These are phyloP conservation scores for Drosophila aldrichi DNA, from an alignment of 2,888 invertebrate species.

Conservation along the genomic window DNA sequence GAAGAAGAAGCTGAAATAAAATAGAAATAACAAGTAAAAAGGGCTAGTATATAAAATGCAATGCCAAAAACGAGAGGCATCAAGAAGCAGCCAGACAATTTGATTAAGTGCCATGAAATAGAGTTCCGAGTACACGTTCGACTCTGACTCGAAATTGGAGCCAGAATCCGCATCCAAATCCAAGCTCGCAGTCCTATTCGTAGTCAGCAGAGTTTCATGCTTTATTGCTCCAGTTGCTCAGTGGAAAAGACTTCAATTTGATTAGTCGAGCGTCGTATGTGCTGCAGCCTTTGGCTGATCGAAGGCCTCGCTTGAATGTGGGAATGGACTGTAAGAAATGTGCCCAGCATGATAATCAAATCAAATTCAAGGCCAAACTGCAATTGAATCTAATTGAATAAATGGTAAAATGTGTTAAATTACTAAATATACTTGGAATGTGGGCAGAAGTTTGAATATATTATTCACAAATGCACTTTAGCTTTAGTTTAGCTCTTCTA, in stretches of 20 bases:
- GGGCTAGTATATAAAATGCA: constrained; percentile 26
- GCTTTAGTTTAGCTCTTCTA: too few relatives aligned
- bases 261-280: constrained; percentile 32
- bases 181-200: background rate
- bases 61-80: constrained; percentile 43
- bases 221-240: constrained; percentile 27
- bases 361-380: constrained; percentile 24
- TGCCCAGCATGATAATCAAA: constrained; percentile 39
- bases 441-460: too few relatives aligned
- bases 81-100: constrained; percentile 50
- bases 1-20: background rate
- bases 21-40: constrained; percentile 2
- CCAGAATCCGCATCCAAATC: background rate
- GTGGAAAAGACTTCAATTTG: constrained; percentile 35
- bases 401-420: too few relatives aligned
- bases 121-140: constrained; percentile 13
- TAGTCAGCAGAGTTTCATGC: constrained; percentile 3
- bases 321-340: constrained; percentile 23
- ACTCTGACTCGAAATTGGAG: background rate
- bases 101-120: constrained; percentile 62
- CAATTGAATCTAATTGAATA: constrained; percentile 6
- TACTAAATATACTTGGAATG: too few relatives aligned
- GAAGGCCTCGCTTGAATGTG: background rate
- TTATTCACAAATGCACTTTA: too few relatives aligned
- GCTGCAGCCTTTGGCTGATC: background rate